Evolutionary conservation across 2,888 invertebrate genomes (phyloP).

Genomic region (Cryptocheilus praepositus): DNA sequence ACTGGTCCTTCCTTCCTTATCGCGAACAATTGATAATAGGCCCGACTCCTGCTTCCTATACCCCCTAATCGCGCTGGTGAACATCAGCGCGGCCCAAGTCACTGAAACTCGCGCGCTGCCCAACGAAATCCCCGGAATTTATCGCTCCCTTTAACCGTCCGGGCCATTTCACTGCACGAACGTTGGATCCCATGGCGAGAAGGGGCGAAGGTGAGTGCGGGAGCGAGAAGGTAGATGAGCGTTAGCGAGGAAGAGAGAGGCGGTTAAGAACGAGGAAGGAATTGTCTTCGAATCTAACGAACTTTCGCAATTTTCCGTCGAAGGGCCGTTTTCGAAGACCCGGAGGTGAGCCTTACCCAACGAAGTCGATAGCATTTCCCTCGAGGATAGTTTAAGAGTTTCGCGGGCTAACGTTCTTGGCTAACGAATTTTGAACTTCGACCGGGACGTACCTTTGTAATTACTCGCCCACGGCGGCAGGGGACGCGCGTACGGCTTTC

Average conservation of each 20-base stretch:
- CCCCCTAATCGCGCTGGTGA: slow-evolving; percentile 17
- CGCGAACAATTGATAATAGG: slow-evolving; percentile 44
- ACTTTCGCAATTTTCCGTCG: slow-evolving; percentile 38
- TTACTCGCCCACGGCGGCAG: too few species aligned
- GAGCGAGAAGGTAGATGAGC: background rate
- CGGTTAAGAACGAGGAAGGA: background rate
- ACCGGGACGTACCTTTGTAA: background rate
- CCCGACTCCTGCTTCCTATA: slow-evolving; percentile 13
- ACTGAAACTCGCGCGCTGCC: slow-evolving; percentile 12
- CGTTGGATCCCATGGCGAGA: slow-evolving; percentile 15
- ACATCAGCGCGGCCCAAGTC: slow-evolving; percentile 5
- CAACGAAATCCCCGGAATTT: slow-evolving; percentile 41
- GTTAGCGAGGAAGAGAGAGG: background rate
- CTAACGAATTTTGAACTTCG: slow-evolving; percentile 6
- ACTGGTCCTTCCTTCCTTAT: slow-evolving; percentile 32
- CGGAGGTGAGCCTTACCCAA: background rate
- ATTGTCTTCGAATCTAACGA: slow-evolving; percentile 30
- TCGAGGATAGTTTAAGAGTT: slow-evolving; percentile 6
- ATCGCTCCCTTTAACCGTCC: slow-evolving; percentile 27
- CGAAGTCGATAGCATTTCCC: slow-evolving; percentile 2
- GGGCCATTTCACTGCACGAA: slow-evolving; percentile 23
- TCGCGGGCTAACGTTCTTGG: slow-evolving; percentile 2
- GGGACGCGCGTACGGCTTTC: too few species aligned
- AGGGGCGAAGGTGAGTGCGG: background rate
- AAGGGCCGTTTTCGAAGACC: slow-evolving; percentile 6